A percentile compares a stretch with the other conserved stretches of the same genome.
These are phyloP conservation scores for Ctenopoma kingsleyae DNA, from an alignment of 2,797 vertebrate genomes.

Conservation along the genomic window DNA sequence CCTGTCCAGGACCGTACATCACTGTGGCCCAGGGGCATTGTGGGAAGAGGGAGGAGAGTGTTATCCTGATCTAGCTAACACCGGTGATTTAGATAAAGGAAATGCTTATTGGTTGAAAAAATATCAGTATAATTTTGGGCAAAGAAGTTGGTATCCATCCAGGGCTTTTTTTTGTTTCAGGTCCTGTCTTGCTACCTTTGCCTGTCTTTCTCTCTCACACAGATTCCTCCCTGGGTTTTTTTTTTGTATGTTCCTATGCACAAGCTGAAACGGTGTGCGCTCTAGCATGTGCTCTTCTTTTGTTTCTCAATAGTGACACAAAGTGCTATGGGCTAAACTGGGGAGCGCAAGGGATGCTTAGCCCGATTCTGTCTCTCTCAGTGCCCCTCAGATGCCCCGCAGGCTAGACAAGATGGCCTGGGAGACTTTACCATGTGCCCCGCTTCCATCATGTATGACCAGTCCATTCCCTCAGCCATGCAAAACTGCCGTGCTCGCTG, in stretches of 20 bases:
- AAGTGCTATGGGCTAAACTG: slow-evolving; percentile 81
- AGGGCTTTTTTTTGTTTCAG: neutral
- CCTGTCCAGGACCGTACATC: slow-evolving; percentile 83
- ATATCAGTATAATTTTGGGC: slow-evolving; percentile 2
- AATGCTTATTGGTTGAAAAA: slow-evolving; percentile 38
- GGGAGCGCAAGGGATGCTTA: slow-evolving; percentile 67
- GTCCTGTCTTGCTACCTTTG: slow-evolving; percentile 4
- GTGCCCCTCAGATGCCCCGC: slow-evolving; percentile 71
- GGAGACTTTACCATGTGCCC: slow-evolving; percentile 63
- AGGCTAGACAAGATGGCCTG: slow-evolving; percentile 63
- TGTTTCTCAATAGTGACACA: slow-evolving; percentile 78
- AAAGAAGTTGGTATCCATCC: slow-evolving; percentile 1
- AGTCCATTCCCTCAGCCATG: slow-evolving; percentile 15
- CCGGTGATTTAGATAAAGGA: slow-evolving; percentile 51
- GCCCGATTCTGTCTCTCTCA: slow-evolving; percentile 78
- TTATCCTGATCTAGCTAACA: slow-evolving; percentile 81
- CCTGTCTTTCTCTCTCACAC: slow-evolving; percentile 3
- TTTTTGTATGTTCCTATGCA: slow-evolving; percentile 23
- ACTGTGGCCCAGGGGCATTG: slow-evolving; percentile 74
- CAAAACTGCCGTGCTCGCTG: neutral
- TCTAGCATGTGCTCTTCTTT: slow-evolving; percentile 76
- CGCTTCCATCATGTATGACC: slow-evolving; percentile 58
- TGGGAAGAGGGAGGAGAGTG: slow-evolving; percentile 45
- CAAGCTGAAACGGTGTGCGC: slow-evolving; percentile 59
- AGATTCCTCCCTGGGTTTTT: slow-evolving; percentile 3